phyloP scores from a whole-genome alignment of 2,888 invertebrate genomes.

The Agonum fuliginosum region DNA sequence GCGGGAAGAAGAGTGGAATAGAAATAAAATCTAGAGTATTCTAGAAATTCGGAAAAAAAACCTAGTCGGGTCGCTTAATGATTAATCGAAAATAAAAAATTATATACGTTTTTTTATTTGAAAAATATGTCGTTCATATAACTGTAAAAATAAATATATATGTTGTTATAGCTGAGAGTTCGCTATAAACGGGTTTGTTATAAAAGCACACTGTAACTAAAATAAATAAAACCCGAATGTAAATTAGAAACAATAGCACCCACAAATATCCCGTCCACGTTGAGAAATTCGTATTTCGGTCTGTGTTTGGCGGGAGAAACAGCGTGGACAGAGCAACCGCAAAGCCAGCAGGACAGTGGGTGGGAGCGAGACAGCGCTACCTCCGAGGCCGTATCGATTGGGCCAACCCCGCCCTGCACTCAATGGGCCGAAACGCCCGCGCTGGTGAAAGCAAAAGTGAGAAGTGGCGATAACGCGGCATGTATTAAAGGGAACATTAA shows the following conservation, averaged over 20 bases:
- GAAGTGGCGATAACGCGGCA: conserved; percentile 65
- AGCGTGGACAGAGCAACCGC: conserved; percentile 24
- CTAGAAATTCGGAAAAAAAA: too few species aligned
- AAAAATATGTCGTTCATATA: too few species aligned
- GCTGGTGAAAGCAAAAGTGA: conserved; percentile 65
- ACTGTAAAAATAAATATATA: too few species aligned
- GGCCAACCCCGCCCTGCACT: conserved; percentile 52
- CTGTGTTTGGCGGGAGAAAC: background rate
- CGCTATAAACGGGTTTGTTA: too few species aligned
- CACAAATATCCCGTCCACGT: background rate
- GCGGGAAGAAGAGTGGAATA: too few species aligned
- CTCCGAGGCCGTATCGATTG: conserved; percentile 44
- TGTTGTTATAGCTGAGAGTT: too few species aligned
- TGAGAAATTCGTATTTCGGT: background rate
- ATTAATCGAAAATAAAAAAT: too few species aligned
- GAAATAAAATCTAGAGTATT: too few species aligned
- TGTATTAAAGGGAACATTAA: conserved; percentile 65
- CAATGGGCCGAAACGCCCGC: conserved; percentile 56
- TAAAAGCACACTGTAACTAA: background rate
- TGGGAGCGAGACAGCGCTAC: background rate
- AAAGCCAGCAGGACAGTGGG: conserved; percentile 23
- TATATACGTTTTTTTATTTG: too few species aligned
- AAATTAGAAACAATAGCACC: conserved; percentile 24
- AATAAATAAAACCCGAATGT: conserved; percentile 8
- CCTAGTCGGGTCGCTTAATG: too few species aligned